Evolutionary conservation across 1,140 invertebrate genomes (phyloP), one percentile per base, ranked within the genome.

Genomic region (Trachelipus rathkii): DNA sequence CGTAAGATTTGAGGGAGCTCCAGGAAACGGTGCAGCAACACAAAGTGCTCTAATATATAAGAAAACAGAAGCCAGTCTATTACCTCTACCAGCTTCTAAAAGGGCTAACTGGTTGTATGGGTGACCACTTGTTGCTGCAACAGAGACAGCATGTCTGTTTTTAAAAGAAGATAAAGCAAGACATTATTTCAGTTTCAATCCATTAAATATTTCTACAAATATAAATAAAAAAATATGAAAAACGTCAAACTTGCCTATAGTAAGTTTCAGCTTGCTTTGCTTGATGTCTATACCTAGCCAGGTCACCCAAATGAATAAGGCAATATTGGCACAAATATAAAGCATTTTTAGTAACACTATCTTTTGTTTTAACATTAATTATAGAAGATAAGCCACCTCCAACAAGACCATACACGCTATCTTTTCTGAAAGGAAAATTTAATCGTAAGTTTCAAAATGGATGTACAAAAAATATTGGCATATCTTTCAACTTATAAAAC

Each of bases 91-190:
- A 72, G 92, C 91, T 84, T 93, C 91, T 66, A 95, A 84, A 53
- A 95, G 87, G 24, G 92, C 93, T 81, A 95, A 84, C 85, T 95
- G 93, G 85, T 95, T 95, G 84, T 95, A 95, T 0, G 93, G 93
- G 83, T 95, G 93, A 46, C 93, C 93, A 84, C 92, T 94, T 75
- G 89, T 90, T 72, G 92, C 92, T 33, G 92, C 92, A 21, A 94
- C 86, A 68, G 89, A 88, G 24, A 94, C 89, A 46, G 93, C 93
- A 85, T 94, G 92, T 81, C 91, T 90, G 82, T 88, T 68, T 71
- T 44, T 71, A 66, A 21, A 46, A 46, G 19, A 19, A 19, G n/a
- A 73, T 21, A 9, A 53, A 53, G 11, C 21, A 46, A 60, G 15
- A 66, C 50, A 15, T 21, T 33, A 23, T 23, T n/a, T 15, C 33